These are phyloP conservation scores for Ophioninae sp. DNA, from an alignment of 2,888 invertebrate genomes.

Conservation along the genomic window DNA sequence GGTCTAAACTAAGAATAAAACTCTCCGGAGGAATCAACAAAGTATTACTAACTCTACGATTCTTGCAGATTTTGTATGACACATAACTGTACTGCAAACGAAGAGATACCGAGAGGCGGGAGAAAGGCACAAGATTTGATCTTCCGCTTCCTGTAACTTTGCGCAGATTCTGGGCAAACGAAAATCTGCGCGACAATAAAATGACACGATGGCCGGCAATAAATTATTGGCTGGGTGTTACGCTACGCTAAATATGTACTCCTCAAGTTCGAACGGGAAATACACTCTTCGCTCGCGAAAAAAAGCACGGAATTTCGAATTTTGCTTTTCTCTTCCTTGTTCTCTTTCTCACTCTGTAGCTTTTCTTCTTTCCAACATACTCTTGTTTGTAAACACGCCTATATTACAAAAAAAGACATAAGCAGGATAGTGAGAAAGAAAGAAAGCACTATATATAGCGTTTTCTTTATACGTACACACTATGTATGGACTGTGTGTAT, in stretches of 20 bases:
- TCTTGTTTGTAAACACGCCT: conserved; percentile 16
- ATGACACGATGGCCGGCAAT: conserved; percentile 57
- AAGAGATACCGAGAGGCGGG: conserved; percentile 27
- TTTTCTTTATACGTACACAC: background rate
- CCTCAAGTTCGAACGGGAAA: conserved; percentile 16
- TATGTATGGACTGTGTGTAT: conserved; percentile 33
- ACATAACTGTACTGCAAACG: conserved; percentile 25
- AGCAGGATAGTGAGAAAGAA: background rate
- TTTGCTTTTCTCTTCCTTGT: conserved; percentile 39
- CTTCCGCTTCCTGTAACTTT: conserved; percentile 30
- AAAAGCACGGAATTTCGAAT: conserved; percentile 55
- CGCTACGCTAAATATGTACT: conserved; percentile 59
- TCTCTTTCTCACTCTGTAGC: background rate
- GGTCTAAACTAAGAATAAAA: background rate
- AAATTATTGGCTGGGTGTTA: conserved; percentile 59
- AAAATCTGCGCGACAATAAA: conserved; percentile 57
- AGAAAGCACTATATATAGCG: no score
- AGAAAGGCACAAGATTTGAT: conserved; percentile 35
- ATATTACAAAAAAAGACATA: background rate
- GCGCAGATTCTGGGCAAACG: conserved; percentile 54
- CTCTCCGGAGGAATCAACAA: background rate
- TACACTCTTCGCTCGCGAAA: conserved; percentile 57
- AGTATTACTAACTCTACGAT: conserved; percentile 47
- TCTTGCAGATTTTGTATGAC: conserved; percentile 42
- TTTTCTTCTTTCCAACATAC: conserved; percentile 6